Evolutionary conservation across 2,797 vertebrate genomes (phyloP).

Genomic region (Mareca penelope): DNA sequence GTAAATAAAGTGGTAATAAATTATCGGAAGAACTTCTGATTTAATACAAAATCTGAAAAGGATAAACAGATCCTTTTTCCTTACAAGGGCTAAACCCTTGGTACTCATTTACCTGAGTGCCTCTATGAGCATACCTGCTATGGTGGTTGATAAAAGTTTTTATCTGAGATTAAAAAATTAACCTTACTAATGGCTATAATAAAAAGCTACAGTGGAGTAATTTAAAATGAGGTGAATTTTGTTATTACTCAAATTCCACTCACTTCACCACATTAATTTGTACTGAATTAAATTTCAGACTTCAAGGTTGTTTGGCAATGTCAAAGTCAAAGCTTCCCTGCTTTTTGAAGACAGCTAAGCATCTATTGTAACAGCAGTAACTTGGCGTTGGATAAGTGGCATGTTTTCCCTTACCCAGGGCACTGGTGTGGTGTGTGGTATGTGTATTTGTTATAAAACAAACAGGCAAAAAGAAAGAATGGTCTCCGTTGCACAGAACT

Average conservation of each 20-base stretch:
- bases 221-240: neutral
- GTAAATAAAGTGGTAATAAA: neutral
- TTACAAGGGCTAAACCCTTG: neutral
- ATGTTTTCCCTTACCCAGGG: neutral
- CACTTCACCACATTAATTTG: neutral
- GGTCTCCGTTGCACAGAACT: neutral
- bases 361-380: neutral
- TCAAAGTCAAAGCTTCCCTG: neutral
- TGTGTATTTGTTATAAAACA: neutral
- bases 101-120: neutral
- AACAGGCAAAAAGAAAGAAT: neutral
- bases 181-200: neutral
- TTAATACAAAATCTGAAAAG: neutral
- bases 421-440: accelerated
- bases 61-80: neutral
- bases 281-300: neutral
- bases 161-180: slow-evolving; percentile 5
- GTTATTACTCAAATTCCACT: neutral
- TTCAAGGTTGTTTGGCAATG: neutral
- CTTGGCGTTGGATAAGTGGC: neutral
- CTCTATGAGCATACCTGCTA: neutral
- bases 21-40: neutral
- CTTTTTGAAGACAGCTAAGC: neutral
- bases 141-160: neutral
- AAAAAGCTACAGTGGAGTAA: neutral